Conservation (phyloP, 2,888 invertebrate species). For the Cybosia mesomella region DNA sequence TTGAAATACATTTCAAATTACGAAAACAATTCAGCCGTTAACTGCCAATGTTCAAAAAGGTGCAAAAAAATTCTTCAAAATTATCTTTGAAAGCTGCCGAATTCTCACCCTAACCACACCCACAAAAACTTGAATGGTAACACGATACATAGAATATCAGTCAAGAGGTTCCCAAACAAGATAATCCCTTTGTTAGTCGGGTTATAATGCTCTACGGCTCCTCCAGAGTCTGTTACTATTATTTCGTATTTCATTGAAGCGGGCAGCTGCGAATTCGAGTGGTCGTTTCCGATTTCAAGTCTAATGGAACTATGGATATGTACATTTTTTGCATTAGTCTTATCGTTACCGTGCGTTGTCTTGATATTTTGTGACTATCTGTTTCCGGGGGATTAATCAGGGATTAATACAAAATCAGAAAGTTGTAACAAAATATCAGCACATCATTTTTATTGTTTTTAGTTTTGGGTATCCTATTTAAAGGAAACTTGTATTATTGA, state of each 20-base stretch:
- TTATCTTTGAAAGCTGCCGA: conserved; percentile 67
- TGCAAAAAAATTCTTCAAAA: conserved; percentile 59
- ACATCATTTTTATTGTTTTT: background rate
- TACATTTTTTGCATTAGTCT: conserved; percentile 65
- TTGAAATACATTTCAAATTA: conserved; percentile 57
- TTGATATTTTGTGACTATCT: conserved; percentile 49
- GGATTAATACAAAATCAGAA: conserved; percentile 3
- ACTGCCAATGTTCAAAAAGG: conserved; percentile 61
- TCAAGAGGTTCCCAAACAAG: conserved; percentile 86
- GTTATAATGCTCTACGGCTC: conserved; percentile 74
- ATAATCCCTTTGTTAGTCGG: conserved; percentile 83
- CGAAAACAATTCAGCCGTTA: conserved; percentile 53
- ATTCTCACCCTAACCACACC: conserved; percentile 79
- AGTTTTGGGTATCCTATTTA: background rate
- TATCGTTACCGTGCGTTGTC: conserved; percentile 36
- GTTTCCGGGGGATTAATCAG: conserved; percentile 8
- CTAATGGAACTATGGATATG: conserved; percentile 70
- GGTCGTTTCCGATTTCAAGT: conserved; percentile 80
- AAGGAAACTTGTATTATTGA: too few relatives aligned
- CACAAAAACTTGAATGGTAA: conserved; percentile 81
- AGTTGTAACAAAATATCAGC: background rate
- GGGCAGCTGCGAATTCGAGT: conserved; percentile 77
- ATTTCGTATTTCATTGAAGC: conserved; percentile 79
- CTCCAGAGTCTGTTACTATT: conserved; percentile 74
- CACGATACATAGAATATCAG: conserved; percentile 81